Evolutionary conservation across 2,888 invertebrate genomes (phyloP), one percentile per base, ranked within the genome.

Genomic region (Ecliptopera silaceata): DNA sequence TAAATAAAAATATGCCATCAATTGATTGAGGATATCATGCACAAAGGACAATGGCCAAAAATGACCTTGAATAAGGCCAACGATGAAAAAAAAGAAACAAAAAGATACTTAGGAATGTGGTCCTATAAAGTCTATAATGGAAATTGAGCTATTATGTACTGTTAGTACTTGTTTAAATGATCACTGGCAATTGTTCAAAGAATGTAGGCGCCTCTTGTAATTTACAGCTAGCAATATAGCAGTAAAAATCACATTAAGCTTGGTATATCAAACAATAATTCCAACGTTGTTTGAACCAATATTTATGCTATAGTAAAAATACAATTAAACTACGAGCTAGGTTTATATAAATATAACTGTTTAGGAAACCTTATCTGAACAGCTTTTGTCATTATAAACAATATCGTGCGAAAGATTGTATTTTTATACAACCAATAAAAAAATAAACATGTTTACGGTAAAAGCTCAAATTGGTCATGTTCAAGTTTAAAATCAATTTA

Each of bases 271-370:
- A 66, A 65, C 52, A 60, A 58, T 59, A 55, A 69, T 62, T 57
- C 65, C 53, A 57, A 61, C 64, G 59, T 59, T 63, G 59, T 20
- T 36, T 8, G 10, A 36, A 62, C 58, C 58, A 70, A 65, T 72
- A 66, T 72, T 66, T 59, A 64, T 49, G 50, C 53, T 57, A 56
- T 59, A 65, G 64, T 64, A 63, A 63, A 56, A 54, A 51, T 26
- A 26, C 34, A 34, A 12, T 34, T 34, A 12, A 34, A 5, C 34
- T 34, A 12, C 6, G 5, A 34, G 0, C 13, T 34, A 12, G n/a
- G n/a, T n/a, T 32, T n/a, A 32, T 11, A 3, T n/a, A n/a, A n/a
- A 3, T n/a, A n/a, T n/a, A 34, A 13, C 12, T 34, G 34, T 34
- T 34, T 12, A 34, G 38, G n/a, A 29, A 43, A 38, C 44, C 17